These are phyloP conservation scores for Nephrocerus scutellatus DNA, from an alignment of 2,888 invertebrate genomes.

Conservation along the genomic window DNA sequence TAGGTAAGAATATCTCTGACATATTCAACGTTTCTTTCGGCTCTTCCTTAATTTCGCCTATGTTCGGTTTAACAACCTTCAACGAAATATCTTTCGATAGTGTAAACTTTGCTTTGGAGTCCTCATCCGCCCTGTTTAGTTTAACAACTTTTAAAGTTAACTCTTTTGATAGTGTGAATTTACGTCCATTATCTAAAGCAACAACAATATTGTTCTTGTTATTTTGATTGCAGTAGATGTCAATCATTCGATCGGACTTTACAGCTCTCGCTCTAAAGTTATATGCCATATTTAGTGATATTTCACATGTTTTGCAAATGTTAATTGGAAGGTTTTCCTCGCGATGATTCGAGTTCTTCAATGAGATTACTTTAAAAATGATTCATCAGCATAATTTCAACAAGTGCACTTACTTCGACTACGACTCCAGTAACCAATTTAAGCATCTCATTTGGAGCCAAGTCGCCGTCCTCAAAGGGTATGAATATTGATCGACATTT, in stretches of 20 bases:
- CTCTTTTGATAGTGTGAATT: constrained; percentile 18
- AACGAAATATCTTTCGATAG: too few relatives aligned
- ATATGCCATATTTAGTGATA: constrained; percentile 39
- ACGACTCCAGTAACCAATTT: constrained; percentile 33
- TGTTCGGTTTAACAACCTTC: too few relatives aligned
- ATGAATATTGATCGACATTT: constrained; percentile 37
- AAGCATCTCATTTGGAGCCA: constrained; percentile 39
- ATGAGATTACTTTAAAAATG: background rate
- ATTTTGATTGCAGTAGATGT: constrained; percentile 26
- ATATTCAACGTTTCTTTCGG: too few relatives aligned
- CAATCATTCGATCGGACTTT: constrained; percentile 34
- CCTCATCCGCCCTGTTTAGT: too few relatives aligned
- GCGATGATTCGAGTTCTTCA: constrained; percentile 20
- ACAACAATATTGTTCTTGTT: constrained; percentile 16
- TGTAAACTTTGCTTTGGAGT: too few relatives aligned
- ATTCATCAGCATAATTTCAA: background rate
- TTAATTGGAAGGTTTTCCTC: constrained; percentile 33
- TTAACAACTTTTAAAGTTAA: constrained; percentile 16
- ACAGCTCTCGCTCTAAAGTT: constrained; percentile 39
- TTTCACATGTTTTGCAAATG: constrained; percentile 39
- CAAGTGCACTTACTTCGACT: constrained; percentile 31
- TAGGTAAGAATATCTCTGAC: too few relatives aligned
- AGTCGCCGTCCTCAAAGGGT: constrained; percentile 34
- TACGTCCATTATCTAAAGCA: constrained; percentile 17
- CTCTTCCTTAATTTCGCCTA: too few relatives aligned